phyloP scores from a whole-genome alignment of 1,140 invertebrate genomes.

The Cotesia chilonis region DNA sequence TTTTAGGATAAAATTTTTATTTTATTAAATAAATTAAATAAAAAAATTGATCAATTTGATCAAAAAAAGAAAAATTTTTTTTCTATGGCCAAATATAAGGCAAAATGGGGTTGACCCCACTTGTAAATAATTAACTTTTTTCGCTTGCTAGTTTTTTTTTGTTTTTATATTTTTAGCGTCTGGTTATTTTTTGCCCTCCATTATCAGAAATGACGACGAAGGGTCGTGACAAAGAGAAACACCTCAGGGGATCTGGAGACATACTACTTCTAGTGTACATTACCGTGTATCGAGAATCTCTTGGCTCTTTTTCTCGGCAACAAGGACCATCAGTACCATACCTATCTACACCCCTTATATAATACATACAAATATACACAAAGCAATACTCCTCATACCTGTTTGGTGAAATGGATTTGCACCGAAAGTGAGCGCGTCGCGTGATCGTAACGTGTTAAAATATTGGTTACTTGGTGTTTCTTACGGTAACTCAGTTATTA shows the following conservation, averaged over 20 bases:
- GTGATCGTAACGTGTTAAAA: slow-evolving; percentile 50
- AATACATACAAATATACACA: not conserved
- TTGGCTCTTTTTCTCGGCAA: slow-evolving; percentile 13
- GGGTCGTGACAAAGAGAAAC: slow-evolving; percentile 25
- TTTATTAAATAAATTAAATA: too few species aligned
- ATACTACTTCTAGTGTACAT: not conserved
- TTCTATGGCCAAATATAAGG: too few species aligned
- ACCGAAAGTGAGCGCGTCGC: slow-evolving; percentile 37
- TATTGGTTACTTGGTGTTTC: slow-evolving; percentile 39
- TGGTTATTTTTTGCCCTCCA: slow-evolving; percentile 14
- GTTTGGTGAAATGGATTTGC: too few species aligned
- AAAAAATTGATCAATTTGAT: too few species aligned
- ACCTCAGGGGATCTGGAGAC: slow-evolving; percentile 16
- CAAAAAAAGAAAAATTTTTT: too few species aligned
- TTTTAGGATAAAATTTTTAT: too few species aligned
- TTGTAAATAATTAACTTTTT: too few species aligned
- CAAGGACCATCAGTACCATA: too few species aligned
- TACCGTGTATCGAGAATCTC: not conserved
- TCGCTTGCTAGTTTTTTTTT: too few species aligned
- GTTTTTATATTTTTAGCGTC: slow-evolving; percentile 2
- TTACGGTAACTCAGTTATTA: slow-evolving; percentile 46
- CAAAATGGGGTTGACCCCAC: too few species aligned
- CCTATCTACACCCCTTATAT: too few species aligned
- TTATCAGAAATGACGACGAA: slow-evolving; percentile 16
- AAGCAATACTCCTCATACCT: too few species aligned